Evolutionary conservation across 2,113 vertebrate genomes (phyloP), one percentile per base, ranked within the genome.

Genomic region (Origma solitaria): DNA sequence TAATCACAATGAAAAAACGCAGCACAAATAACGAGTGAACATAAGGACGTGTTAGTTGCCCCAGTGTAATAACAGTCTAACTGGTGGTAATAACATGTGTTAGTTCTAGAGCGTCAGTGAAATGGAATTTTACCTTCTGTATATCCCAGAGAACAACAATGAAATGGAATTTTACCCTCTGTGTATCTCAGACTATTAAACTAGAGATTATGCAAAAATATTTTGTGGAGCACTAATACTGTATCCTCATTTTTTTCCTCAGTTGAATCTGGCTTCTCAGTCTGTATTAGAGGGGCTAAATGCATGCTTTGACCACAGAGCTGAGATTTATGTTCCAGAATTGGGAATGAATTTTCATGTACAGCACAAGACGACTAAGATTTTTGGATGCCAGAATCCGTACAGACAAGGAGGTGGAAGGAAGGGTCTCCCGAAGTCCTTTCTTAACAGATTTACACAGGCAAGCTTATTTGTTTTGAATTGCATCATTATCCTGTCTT

Each of bases 401-500:
- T 99, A 99, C 91, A 98, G 98, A 75, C 99, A 99, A 97, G 99
- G 99, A 75, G 99, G 99, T 1, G 99, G 99, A 25, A 98, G 99
- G 56, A 99, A 99, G 81, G 99, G 99, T 44, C 98, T 99, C 8
- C 99, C 99, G 30, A 99, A 98, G 82, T 99, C 99, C 78, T 99
- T 99, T 97, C 99, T 99, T 78, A 99, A 99, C 94, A 98, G 99
- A 92, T 99, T 99, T 96, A 99, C 99, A 91, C 99, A 99, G 99
- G 99, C 98, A 90, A 97, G 97, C 94, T 70, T 57, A 53, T 82
- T 80, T 71, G 4, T 85, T 96, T 95, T 86, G 62, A 79, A 61
- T 19, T 49, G 21, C 23, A 7, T 47, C 7, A 6, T 61, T 16
- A 77, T 69, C 15, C 13, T 47, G 37, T 91, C 31, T 53, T 80